phyloP scores from a whole-genome alignment of 2,797 vertebrate species.

The Bovichtus diacanthus region DNA sequence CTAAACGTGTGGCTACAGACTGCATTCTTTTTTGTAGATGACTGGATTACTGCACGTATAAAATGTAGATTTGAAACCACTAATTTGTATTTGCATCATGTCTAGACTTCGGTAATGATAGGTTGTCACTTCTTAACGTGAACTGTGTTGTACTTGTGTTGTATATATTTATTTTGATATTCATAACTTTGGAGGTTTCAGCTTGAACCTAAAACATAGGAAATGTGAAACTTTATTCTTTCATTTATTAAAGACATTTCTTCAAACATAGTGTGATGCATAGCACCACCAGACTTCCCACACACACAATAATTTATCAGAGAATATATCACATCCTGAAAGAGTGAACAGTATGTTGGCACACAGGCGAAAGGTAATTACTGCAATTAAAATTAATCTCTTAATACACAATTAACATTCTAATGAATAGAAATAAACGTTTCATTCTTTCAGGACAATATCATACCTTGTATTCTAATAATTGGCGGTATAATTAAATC shows the following conservation, averaged over 20 bases:
- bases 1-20: neutral
- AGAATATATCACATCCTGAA: too few relatives aligned
- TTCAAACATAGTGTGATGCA: neutral
- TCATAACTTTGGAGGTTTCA: neutral
- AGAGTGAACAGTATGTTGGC: too few relatives aligned
- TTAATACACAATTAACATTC: neutral
- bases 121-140: constrained; percentile 26
- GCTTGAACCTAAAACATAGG: neutral
- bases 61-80: constrained; percentile 24
- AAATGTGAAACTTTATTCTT: neutral
- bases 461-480: neutral
- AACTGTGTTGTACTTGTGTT: neutral
- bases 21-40: constrained; percentile 10
- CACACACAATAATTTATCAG: too few relatives aligned
- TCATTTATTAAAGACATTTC: neutral
- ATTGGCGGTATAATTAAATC: neutral
- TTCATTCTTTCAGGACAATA: neutral
- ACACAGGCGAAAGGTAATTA: neutral
- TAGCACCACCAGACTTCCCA: neutral
- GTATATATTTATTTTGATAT: neutral
- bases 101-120: constrained; percentile 47
- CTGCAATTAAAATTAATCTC: neutral
- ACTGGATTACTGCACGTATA: constrained; percentile 17
- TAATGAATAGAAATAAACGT: neutral
- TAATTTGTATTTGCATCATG: constrained; percentile 21